Base-by-base conservation (phyloP, 1,140 invertebrate genomes). In the Leucophenga varia region DNA sequence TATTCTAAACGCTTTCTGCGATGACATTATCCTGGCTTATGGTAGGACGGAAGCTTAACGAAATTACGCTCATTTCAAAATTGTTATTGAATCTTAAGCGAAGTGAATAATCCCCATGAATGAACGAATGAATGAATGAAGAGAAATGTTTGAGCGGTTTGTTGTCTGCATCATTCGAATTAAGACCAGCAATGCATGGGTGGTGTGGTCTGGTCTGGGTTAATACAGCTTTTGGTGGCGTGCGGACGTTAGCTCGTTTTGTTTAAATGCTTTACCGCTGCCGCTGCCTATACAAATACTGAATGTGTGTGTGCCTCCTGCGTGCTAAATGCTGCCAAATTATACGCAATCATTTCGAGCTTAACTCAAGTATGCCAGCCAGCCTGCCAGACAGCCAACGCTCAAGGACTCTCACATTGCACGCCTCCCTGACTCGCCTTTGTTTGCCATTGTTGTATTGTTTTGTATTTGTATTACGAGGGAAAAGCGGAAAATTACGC, bases 71-170 rank as follows among this genome's bases (percentile, higher is more conserved):
- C 64, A 68, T 68, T 61, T 69, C 55, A 52, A 68, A 68, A 61
- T 64, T 53, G 55, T 61, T 69, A 68, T 69, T 69, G 64, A 69
- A 69, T 69, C 57, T 68, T 64, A 49, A 41, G 43, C 31, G 37
- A 54, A 61, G 60, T 64, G 64, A 59, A 64, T 69, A 69, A 68
- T 69, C 64, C 64, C 52, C 53, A 57, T 59, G n/a, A n/a, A n/a
- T n/a, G n/a, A n/a, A n/a, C n/a, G n/a, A n/a, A n/a, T 64, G 57
- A 64, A 64, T 59, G 45, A 68, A 53, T 45, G 49, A 25, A 46
- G 19, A 39, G 49, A 58, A 64, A 64, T 57, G 55, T 52, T 19
- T 38, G 16, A 32, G 47, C 32, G 44, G 43, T 30, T 37, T 6
- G 37, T 52, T 4, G 40, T 17, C 20, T 3, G 20, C 18, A n/a